A percentile compares a stretch with the other conserved stretches of the same genome.
Evolutionary conservation across 2,888 invertebrate species (phyloP).

Genomic region (Mythimna vitellina): DNA sequence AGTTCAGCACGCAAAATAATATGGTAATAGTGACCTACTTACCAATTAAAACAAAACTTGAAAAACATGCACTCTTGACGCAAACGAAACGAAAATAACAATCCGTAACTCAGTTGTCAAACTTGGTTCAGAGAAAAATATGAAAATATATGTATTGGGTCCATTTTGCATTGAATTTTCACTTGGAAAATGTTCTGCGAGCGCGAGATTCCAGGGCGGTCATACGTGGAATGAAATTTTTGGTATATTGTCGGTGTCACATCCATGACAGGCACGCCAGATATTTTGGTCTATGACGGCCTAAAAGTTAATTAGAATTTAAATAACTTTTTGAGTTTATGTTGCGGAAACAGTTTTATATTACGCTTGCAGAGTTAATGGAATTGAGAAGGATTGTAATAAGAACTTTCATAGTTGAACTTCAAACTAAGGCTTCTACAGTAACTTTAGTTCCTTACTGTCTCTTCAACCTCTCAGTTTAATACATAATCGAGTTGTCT

Average conservation of each 20-base stretch:
- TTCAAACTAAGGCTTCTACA: constrained; percentile 1
- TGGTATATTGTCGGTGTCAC: constrained; percentile 58
- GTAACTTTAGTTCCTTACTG: constrained; percentile 10
- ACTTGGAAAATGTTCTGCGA: constrained; percentile 41
- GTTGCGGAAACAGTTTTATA: constrained; percentile 3
- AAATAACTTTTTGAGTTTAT: constrained; percentile 12
- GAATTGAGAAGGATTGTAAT: not conserved
- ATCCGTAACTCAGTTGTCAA: constrained; percentile 49
- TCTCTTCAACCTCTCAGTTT: constrained; percentile 38
- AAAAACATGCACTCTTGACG: constrained; percentile 45
- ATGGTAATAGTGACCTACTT: constrained; percentile 55
- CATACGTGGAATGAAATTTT: constrained; percentile 61
- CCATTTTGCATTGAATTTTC: constrained; percentile 54
- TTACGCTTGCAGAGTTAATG: constrained; percentile 3
- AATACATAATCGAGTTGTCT: constrained; percentile 62
- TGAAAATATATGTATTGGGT: constrained; percentile 41
- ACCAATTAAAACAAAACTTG: constrained; percentile 45
- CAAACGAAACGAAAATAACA: constrained; percentile 50
- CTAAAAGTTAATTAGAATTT: constrained; percentile 51
- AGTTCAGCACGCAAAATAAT: constrained; percentile 39
- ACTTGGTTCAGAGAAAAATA: constrained; percentile 46
- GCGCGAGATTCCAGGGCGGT: constrained; percentile 48
- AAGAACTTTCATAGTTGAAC: constrained; percentile 6
- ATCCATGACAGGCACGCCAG: constrained; percentile 30
- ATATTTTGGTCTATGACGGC: constrained; percentile 34